Percentiles rank a stretch among this genome's conserved stretches.
phyloP scores from a whole-genome alignment of 2,113 vertebrate genomes.

The Eulemur rufifrons region DNA sequence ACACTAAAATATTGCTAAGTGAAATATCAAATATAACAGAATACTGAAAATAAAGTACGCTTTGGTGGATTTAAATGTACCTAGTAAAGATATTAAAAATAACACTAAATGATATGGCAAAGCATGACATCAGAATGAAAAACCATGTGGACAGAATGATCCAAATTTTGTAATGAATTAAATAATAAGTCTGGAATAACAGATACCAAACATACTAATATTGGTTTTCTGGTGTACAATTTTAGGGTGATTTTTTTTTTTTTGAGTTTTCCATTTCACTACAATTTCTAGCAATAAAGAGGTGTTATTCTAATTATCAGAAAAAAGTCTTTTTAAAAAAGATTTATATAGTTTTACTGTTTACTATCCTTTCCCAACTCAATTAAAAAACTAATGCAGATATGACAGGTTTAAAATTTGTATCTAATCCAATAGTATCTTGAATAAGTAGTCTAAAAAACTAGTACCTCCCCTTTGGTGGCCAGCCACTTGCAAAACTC shows the following conservation, averaged over 20 bases:
- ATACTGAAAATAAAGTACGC: not conserved
- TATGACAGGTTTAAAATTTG: not conserved
- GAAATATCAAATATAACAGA: not conserved
- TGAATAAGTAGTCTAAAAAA: not conserved
- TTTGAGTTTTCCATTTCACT: not conserved
- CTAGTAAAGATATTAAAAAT: not conserved
- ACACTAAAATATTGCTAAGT: slow-evolving; percentile 8
- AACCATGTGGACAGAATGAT: not conserved
- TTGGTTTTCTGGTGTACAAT: not conserved
- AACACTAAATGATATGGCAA: not conserved
- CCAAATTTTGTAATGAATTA: not conserved
- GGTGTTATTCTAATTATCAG: not conserved
- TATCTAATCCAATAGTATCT: not conserved
- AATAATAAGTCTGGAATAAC: not conserved
- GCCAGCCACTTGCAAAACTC: not conserved
- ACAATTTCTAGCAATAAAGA: not conserved
- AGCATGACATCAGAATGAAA: not conserved
- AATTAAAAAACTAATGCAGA: slow-evolving; percentile 2
- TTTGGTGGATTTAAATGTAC: not conserved
- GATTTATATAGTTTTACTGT: not conserved
- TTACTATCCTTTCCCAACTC: slow-evolving; percentile 22
- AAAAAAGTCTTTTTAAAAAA: not conserved
- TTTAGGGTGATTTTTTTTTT: not conserved
- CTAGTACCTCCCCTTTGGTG: not conserved
- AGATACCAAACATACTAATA: not conserved